A percentile compares a stretch with the other conserved stretches of the same genome.
phyloP scores from a whole-genome alignment of 2,797 vertebrate genomes.

The Neostethus bicornis region DNA sequence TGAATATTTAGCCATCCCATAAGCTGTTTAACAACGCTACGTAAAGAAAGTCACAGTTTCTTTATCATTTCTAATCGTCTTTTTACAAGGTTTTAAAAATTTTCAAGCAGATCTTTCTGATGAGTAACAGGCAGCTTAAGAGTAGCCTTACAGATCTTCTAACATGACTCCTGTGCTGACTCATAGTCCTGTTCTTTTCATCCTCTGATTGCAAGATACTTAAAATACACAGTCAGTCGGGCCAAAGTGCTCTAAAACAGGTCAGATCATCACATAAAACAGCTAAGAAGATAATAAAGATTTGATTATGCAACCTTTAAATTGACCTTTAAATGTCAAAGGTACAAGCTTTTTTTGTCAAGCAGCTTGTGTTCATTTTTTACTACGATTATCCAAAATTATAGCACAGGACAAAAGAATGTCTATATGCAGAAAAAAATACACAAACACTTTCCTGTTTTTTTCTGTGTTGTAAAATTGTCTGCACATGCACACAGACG shows the following conservation, averaged over 20 bases:
- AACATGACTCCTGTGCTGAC: not conserved
- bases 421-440: not conserved
- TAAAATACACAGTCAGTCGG: not conserved
- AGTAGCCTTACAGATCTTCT: not conserved
- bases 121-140: slow-evolving; percentile 6
- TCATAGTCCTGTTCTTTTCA: slow-evolving; percentile 10
- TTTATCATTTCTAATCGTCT: too few species aligned
- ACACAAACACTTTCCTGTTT: slow-evolving; percentile 4
- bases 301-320: not conserved
- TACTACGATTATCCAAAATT: not conserved
- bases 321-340: too few species aligned
- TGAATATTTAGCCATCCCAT: too few species aligned
- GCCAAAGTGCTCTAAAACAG: slow-evolving; percentile 9
- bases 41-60: too few species aligned
- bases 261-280: not conserved
- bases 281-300: slow-evolving; percentile 4
- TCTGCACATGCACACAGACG: slow-evolving; percentile 26
- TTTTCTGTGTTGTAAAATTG: slow-evolving; percentile 1
- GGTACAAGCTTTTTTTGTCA: not conserved
- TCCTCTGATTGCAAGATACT: slow-evolving; percentile 5
- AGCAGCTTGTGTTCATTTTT: not conserved
- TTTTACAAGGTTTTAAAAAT: slow-evolving; percentile 3
- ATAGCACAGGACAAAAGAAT: not conserved
- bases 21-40: too few species aligned
- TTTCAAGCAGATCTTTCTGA: slow-evolving; percentile 3